Conservation (phyloP, 2,113 vertebrate species). For the Mus musculus region DNA sequence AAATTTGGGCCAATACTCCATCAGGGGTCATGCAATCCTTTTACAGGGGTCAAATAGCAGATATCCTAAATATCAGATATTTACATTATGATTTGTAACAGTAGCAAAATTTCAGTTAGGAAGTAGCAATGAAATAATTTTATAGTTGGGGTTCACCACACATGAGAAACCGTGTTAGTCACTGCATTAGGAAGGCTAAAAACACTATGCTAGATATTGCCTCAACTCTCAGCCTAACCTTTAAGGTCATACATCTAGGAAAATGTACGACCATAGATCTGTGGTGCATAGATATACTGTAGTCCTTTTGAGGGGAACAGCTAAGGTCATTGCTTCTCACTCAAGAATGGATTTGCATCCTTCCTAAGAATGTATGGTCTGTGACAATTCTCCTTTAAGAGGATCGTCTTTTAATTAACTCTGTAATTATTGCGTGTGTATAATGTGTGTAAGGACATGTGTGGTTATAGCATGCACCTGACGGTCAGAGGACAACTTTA, state of each 20-base stretch:
- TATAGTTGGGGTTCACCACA: neutral
- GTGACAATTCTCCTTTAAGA: neutral
- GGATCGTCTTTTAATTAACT: neutral
- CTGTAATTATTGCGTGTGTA: neutral
- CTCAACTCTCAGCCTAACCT: neutral
- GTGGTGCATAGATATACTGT: no score
- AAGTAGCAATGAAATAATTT: neutral
- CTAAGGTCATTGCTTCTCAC: neutral
- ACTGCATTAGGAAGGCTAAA: neutral
- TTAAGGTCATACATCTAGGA: neutral
- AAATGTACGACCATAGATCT: neutral
- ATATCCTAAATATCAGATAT: neutral
- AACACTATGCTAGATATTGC: neutral
- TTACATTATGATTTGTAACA: neutral
- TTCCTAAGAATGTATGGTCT: neutral
- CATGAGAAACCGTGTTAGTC: neutral
- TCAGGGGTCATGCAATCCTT: neutral
- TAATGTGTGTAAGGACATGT: neutral
- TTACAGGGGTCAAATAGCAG: neutral
- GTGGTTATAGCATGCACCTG: neutral
- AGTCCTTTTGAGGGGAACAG: neutral
- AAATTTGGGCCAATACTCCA: neutral
- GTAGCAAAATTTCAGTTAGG: neutral
- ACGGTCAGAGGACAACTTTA: neutral
- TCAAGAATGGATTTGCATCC: neutral